Base-by-base conservation (phyloP, 2,797 vertebrate genomes). In the Meda fulgida region DNA sequence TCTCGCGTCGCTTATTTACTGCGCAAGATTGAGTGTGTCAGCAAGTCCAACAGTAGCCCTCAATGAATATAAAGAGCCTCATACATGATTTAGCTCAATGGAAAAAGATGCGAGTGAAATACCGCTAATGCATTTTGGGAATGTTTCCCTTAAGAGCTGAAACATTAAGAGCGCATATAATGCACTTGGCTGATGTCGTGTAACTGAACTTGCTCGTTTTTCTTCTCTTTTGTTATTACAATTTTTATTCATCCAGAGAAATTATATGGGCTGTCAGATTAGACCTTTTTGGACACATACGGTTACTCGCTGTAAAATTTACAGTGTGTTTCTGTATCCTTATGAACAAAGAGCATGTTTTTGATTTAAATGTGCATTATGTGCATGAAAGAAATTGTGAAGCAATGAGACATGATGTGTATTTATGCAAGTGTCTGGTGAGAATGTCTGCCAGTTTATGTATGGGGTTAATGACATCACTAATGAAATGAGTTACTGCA, bases 381-480 rank as follows among this genome's bases (percentile, higher is more conserved):
- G 31, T 13, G 55, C 43, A 79, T 26, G 48, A 63, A 83, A 83
- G 38, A 79, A 76, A 84, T 16, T 36, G 46, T 14, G 29, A 51
- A 79, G 78, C 55, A 23, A 26, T 6, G 40, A 66, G 63, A 76
- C 84, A 65, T 51, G 76, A 77, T 72, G 71, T 66, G 71, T 67
- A 72, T 73, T 87, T 69, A 26, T 71, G 53, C n/a, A 82, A 87
- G 80, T 70, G 65, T 58, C 80, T 85, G 81, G 81, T 87, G 80
- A 79, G 80, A 84, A 83, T 86, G 72, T 73, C 38, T 69, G 83
- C 53, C 84, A 21, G 80, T 72, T 87, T 78, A 80, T 83, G 72
- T 80, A 81, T 40, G 55, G 23, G 80, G 78, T 85, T 85, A 89
- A 88, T 85, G 84, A 87, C 87, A 89, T 87, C 69, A 80, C 87